Percentiles rank a stretch among this genome's conserved stretches.
Conservation (phyloP, 2,113 vertebrate species). For the Ifrita kowaldi region DNA sequence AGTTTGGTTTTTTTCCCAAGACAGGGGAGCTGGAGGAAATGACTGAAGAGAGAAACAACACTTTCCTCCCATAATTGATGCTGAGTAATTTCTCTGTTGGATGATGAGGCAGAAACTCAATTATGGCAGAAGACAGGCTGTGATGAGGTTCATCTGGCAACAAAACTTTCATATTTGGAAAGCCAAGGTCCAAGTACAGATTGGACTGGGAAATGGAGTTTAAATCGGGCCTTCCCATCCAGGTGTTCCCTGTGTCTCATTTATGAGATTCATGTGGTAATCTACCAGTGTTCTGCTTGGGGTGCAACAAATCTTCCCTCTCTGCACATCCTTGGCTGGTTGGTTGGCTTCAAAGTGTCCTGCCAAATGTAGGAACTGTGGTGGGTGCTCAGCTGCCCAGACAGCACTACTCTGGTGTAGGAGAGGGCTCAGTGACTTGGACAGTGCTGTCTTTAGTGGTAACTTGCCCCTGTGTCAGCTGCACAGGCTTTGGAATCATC, state of each 20-base stretch:
- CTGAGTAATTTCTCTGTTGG: slow-evolving; percentile 1
- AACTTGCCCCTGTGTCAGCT: neutral
- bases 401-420: fast-evolving
- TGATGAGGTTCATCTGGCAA: neutral
- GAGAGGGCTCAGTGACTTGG: neutral
- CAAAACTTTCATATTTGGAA: neutral
- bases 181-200: neutral
- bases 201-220: neutral
- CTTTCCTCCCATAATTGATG: neutral
- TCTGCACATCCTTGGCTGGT: neutral
- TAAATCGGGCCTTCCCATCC: neutral
- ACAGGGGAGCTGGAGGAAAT: neutral
- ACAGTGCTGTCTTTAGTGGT: neutral
- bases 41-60: neutral
- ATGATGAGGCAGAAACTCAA: slow-evolving; percentile 21
- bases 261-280: neutral
- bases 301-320: neutral
- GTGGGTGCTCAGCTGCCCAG: neutral
- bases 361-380: neutral
- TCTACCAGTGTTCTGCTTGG: neutral
- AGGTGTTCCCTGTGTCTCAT: neutral
- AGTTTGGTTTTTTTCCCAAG: neutral
- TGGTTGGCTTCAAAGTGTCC: neutral
- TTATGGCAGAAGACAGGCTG: neutral
- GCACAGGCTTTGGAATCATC: neutral